Base-by-base conservation (phyloP, 2,888 invertebrate species). In the Cerceris rybyensis region DNA sequence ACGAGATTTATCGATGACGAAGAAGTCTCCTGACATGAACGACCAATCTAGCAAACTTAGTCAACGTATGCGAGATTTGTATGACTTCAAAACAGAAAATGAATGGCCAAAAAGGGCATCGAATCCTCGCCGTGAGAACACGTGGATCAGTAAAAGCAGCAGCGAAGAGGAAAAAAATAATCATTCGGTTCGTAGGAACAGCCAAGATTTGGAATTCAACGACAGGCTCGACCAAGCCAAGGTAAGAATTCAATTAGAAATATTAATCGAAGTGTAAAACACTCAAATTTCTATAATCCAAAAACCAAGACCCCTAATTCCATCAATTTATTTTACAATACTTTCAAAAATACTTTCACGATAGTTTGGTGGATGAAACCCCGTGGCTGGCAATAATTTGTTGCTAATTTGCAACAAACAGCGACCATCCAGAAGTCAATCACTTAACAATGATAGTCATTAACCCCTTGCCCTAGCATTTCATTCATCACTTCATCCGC, bases 31-130 rank as follows among this genome's bases (percentile, higher is more conserved):
- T 1, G 84, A 84, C 0, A 64, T 80, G 13, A 70, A 52, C 41
- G 81, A 81, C 28, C 79, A 74, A 59, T 77, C 84, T 7, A 75
- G 68, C 11, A 64, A 76, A n/a, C 70, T 90, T n/a, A 90, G 82
- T n/a, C 88, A 90, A 61, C 87, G 90, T 14, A 85, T 91, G 65
- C 80, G 84, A 13, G 91, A 91, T 41, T 71, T 91, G 0, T 91
- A 91, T 68, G 90, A 91, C 65, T 87, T 91, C 43, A 89, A 90
- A 55, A 90, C 86, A 6, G 91, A 90, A 57, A 84, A 88, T 39
- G 90, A 91, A 50, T 90, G 88, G 87, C 89, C 89, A 9, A 87
- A 84, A 50, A 86, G 84, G 39, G 68, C 85, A 57, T 71, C 58
- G 5, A 69, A 72, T 7, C 70, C 61, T 6, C 70, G 75, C 16